phyloP scores from a whole-genome alignment of 2,888 invertebrate genomes.

The Lycaena phlaeas region DNA sequence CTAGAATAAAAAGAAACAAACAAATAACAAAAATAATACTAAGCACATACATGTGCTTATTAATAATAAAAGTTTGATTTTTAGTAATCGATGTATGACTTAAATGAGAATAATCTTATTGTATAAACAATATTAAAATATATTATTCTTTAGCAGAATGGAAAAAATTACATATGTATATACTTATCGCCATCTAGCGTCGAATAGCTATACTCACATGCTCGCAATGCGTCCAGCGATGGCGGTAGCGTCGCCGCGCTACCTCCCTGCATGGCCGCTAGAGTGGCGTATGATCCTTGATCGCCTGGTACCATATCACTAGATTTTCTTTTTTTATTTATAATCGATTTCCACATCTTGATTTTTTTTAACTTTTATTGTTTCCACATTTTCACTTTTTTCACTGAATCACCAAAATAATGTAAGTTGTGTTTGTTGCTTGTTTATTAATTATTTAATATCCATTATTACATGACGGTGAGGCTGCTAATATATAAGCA shows the following conservation, averaged over 20 bases:
- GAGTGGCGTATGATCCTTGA: slow-evolving; percentile 56
- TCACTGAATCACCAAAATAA: slow-evolving; percentile 17
- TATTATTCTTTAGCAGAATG: too few relatives aligned
- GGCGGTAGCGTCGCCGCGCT: slow-evolving; percentile 63
- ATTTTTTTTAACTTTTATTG: slow-evolving; percentile 50
- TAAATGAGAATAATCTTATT: too few relatives aligned
- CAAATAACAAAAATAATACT: too few relatives aligned
- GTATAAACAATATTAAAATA: too few relatives aligned
- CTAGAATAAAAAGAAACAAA: too few relatives aligned
- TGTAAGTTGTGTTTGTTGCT: background rate
- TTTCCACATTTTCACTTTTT: slow-evolving; percentile 53
- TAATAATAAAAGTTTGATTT: too few relatives aligned
- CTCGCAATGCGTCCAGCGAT: slow-evolving; percentile 63
- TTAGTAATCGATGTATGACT: too few relatives aligned
- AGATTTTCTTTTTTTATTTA: slow-evolving; percentile 61
- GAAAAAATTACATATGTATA: too few relatives aligned
- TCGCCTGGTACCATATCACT: slow-evolving; percentile 56
- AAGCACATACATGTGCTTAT: too few relatives aligned
- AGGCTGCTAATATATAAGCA: too few relatives aligned
- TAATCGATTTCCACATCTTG: slow-evolving; percentile 65
- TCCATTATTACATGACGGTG: too few relatives aligned
- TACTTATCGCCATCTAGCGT: slow-evolving; percentile 36
- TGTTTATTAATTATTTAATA: too few relatives aligned
- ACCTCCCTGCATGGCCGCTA: slow-evolving; percentile 63
- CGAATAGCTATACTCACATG: slow-evolving; percentile 59